Evolutionary conservation across 1,140 invertebrate genomes (phyloP), one percentile per base, ranked within the genome.

Genomic region (Heliconius hewitsoni): DNA sequence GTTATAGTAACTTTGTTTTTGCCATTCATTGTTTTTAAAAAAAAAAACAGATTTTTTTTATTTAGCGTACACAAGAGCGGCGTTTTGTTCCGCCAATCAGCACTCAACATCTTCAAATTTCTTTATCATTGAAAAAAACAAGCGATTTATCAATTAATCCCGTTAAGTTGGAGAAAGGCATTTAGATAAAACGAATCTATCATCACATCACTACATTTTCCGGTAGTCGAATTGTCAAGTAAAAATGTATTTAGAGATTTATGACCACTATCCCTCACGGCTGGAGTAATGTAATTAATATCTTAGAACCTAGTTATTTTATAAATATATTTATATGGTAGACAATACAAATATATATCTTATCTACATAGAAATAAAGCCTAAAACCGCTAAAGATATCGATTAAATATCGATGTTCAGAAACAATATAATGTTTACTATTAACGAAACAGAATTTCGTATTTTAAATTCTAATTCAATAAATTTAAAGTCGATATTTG

Each of bases 211-310:
- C 74, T 78, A 81, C 80, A 57, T 81, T 81, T 78, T 74, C 78
- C 82, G 78, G 81, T 84, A 84, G 83, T 81, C 73, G 42, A 46
- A 60, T 74, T 84, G 83, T 84, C 83, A 80, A 82, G 71, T 82
- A 79, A 82, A 34, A 80, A 79, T 78, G 78, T 82, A 80, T 71
- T 78, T 76, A 71, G 71, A 82, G 83, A 84, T 84, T 80, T 82
- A 84, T 84, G 55, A 71, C n/a, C 77, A 78, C 81, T 80, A 83
- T 81, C 80, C 79, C 76, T 84, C 79, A 84, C 83, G 74, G 81
- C 81, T 78, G 78, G 83, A 81, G 42, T 78, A 82, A 84, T 82
- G 77, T 84, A 84, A 84, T 84, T 84, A 84, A 84, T 84, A 82
- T 80, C 76, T 77, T 76, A 66, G 72, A 74, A 73, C 72, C 72